A percentile compares a stretch with the other conserved stretches of the same genome.
Evolutionary conservation across 2,113 vertebrate genomes (phyloP).

Genomic region (Anguilla japonica): DNA sequence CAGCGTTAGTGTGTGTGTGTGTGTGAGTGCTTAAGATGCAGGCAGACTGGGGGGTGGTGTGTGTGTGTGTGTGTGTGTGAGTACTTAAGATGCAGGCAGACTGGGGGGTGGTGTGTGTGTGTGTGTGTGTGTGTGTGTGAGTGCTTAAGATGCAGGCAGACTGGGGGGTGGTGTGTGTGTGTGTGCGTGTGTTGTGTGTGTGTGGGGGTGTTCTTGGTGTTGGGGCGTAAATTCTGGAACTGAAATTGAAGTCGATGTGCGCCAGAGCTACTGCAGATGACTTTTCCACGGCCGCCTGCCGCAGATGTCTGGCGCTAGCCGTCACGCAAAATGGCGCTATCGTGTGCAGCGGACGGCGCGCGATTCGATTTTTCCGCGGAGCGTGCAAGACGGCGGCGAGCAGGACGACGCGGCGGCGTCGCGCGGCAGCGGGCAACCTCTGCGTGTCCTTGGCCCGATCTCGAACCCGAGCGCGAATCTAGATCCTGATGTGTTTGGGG

Average conservation of each 20-base stretch:
- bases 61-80: slow-evolving; percentile 13
- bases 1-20: slow-evolving; percentile 18
- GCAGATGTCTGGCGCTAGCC: not conserved
- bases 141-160: not conserved
- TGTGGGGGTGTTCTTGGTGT: no score
- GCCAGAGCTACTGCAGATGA: not conserved
- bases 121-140: slow-evolving; percentile 14
- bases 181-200: not conserved
- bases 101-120: not conserved
- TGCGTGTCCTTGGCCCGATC: no score
- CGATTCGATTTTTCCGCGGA: not conserved
- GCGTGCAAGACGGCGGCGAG: not conserved
- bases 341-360: not conserved
- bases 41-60: not conserved
- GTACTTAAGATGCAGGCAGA: not conserved
- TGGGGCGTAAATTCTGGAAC: not conserved
- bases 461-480: not conserved
- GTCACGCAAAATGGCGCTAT: not conserved
- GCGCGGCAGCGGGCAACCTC: no score
- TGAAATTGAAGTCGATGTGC: not conserved
- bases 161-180: not conserved
- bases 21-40: not conserved
- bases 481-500: not conserved
- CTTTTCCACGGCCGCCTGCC: not conserved
- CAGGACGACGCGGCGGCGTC: no score